Evolutionary conservation across 2,113 vertebrate genomes (phyloP).

Genomic region (Castor canadensis): DNA sequence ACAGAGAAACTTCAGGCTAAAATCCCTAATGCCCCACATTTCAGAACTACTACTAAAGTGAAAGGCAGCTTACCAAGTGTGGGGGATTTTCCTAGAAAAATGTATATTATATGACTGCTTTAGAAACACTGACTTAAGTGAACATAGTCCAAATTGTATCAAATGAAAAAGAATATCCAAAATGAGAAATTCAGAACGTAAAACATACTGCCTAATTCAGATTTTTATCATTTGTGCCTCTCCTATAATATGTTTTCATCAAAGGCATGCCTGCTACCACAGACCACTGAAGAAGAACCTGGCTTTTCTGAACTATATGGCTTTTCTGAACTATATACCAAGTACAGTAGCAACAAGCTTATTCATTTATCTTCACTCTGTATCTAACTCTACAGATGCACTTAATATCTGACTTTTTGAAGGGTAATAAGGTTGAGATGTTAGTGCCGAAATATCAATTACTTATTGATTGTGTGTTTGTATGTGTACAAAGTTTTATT

Average conservation of each 20-base stretch:
- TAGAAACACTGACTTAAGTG: neutral
- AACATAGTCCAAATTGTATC: neutral
- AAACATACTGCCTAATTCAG: neutral
- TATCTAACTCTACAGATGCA: neutral
- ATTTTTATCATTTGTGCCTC: neutral
- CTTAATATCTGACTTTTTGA: neutral
- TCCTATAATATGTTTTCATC: neutral
- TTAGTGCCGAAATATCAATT: neutral
- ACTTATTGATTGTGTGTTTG: neutral
- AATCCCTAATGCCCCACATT: neutral
- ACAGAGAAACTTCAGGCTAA: neutral
- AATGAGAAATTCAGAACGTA: neutral
- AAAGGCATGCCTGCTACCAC: neutral
- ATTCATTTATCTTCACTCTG: neutral
- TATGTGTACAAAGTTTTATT: neutral
- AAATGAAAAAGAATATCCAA: neutral
- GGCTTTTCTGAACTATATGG: neutral
- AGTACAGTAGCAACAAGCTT: neutral
- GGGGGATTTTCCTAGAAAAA: constrained; percentile 23
- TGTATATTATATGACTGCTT: neutral
- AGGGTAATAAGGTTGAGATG: neutral
- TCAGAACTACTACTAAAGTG: neutral
- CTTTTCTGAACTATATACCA: neutral
- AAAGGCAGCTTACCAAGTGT: neutral
- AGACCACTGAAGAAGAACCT: neutral